Evolutionary conservation across 1,140 invertebrate genomes (phyloP).

Genomic region (Drosophila pallidifrons): DNA sequence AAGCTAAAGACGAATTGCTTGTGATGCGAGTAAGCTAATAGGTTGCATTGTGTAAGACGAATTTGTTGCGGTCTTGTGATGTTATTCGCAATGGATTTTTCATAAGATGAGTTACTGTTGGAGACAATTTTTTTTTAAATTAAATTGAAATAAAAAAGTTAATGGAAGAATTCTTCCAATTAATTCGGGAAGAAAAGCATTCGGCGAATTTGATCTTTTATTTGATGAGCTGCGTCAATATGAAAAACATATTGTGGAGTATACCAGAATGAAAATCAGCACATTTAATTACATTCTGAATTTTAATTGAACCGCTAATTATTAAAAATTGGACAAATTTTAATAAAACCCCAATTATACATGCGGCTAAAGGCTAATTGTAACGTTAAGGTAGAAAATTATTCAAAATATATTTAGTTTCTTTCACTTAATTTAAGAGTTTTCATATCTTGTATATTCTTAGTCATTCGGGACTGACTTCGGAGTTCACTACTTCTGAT

Average conservation of each 20-base stretch:
- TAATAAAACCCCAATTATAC: slow-evolving; percentile 14
- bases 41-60: no score
- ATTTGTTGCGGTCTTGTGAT: no score
- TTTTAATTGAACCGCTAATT: slow-evolving; percentile 19
- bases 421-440: not conserved
- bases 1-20: no score
- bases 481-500: no score
- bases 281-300: slow-evolving; percentile 26
- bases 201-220: slow-evolving; percentile 7
- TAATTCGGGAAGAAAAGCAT: no score
- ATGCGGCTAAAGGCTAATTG: slow-evolving; percentile 3
- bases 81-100: no score
- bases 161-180: not conserved
- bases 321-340: slow-evolving; percentile 32
- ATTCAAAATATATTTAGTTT: not conserved
- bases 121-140: no score
- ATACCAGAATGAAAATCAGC: slow-evolving; percentile 36
- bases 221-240: slow-evolving; percentile 32
- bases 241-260: slow-evolving; percentile 31
- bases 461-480: no score
- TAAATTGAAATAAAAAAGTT: no score
- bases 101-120: no score
- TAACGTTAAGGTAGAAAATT: slow-evolving; percentile 5
- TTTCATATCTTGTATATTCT: no score
- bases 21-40: no score